A percentile compares a stretch with the other conserved stretches of the same genome.
Evolutionary conservation across 1,140 invertebrate genomes (phyloP).

Genomic region (Asobara japonica): DNA sequence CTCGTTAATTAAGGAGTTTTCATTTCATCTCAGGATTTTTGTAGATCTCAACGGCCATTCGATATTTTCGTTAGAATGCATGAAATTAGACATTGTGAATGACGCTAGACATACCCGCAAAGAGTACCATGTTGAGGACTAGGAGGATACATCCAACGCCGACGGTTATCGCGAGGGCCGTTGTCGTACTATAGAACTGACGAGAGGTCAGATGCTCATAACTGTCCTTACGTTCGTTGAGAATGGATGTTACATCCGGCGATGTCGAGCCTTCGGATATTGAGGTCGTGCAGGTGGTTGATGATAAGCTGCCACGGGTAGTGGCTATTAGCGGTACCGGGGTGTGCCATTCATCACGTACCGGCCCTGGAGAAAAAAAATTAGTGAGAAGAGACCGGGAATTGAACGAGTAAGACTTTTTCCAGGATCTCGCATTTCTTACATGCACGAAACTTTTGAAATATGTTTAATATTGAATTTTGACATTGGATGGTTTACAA

Average conservation of each 20-base stretch:
- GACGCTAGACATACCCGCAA: no score
- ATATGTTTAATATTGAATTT: neutral
- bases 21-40: no score
- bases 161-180: conserved; percentile 87
- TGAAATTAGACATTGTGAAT: no score
- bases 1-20: no score
- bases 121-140: conserved; percentile 87
- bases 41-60: no score
- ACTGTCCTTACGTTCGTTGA: conserved; percentile 64
- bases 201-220: conserved; percentile 66
- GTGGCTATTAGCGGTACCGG: conserved; percentile 65
- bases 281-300: conserved; percentile 61
- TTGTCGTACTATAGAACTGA: conserved; percentile 77
- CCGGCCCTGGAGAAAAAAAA: conserved; percentile 60
- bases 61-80: no score
- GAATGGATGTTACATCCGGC: conserved; percentile 50
- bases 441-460: neutral
- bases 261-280: conserved; percentile 54
- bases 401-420: neutral
- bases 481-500: neutral
- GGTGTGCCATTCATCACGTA: conserved; percentile 71
- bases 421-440: neutral
- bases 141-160: conserved; percentile 88
- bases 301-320: conserved; percentile 49
- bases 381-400: neutral